Base-by-base conservation (phyloP, 2,113 vertebrate species). In the Albula goreensis region DNA sequence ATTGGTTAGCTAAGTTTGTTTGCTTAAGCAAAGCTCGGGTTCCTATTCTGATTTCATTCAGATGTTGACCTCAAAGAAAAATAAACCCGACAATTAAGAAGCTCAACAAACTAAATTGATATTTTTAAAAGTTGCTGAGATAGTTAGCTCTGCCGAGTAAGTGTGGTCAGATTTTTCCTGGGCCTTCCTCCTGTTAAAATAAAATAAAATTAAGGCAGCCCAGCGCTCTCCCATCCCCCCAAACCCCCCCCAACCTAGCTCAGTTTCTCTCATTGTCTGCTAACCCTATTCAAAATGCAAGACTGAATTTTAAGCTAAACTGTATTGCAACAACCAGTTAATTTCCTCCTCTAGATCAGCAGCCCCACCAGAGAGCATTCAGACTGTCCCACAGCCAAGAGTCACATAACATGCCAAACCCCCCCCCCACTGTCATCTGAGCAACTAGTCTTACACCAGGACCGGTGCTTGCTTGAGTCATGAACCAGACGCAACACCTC, bases 51-150 rank as follows among this genome's bases (percentile, higher is more conserved):
- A 57, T 60, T 63, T 83, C 8, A 51, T 78, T 85, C 63, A 83
- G 66, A 50, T 83, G 86, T 80, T 50, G 86, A 79, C 78, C 83
- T 82, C 85, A 82, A 60, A 66, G 79, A 81, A 78, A 86, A 82
- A 85, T 85, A 86, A 83, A 78, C 86, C 50, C 17, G 31, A 79
- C 49, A 87, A 57, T 77, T 84, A 85, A 31, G 70, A 87, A 86
- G 52, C 53, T 53, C 10, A n/a, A 19, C 8, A 82, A 83, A 85
- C 19, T 51, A 22, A 57, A 66, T 60, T 83, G 50, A 70, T 78
- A 52, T 81, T 80, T 77, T 51, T 15, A 25, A 56, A 78, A 79
- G 83, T 52, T 52, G 83, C 31, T 56, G 25, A 63, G 15, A 48
- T 41, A 5, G 31, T 79, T 49, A 11, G 41, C 48, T 79, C 78